Evolutionary conservation across 2,113 vertebrate genomes (phyloP), one percentile per base, ranked within the genome.

Genomic region (Perognathus longimembris): DNA sequence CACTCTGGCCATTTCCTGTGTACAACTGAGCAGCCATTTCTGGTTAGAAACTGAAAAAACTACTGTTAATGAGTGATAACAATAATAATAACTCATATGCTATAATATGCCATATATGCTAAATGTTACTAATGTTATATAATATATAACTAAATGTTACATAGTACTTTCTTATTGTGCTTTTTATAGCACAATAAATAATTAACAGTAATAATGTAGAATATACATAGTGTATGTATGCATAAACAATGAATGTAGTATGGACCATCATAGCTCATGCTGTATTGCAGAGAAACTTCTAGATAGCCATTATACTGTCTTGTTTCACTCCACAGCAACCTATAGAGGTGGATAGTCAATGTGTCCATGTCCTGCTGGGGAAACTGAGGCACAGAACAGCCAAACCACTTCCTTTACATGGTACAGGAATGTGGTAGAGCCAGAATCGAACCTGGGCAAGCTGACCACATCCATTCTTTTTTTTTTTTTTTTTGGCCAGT

Each of bases 31-130:
- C 20, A 24, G 64, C 14, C 6, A 5, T 40, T 88, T 38, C 69
- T 89, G 70, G 64, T 12, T n/a, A n/a, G 79, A 80, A 90, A 82
- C 66, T 93, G n/a, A 64, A 96, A 85, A 78, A 69, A 45, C 34
- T 75, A 38, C 38, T 40, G 18, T 4, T 59, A n/a, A 28, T 63
- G 30, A 70, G 50, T 54, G 50, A 54, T 54, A 54, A 54, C 15
- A 84, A 9, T 50, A 50, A 66, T 81, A 71, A 73, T 61, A 83
- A 69, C 7, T 75, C 7, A 45, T 86, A 32, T 30, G 61, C 3
- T 71, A 74, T 78, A 73, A 30, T 66, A 21, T 88, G 57, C 5
- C 75, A 1, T 75, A 6, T 54, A 54, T 54, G 50, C 50, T 54
- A 54, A 15, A 14, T 54, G 50, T 54, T 85, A 42, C 30, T 77